phyloP scores from a whole-genome alignment of 2,113 vertebrate genomes.

The Zingel zingel region DNA sequence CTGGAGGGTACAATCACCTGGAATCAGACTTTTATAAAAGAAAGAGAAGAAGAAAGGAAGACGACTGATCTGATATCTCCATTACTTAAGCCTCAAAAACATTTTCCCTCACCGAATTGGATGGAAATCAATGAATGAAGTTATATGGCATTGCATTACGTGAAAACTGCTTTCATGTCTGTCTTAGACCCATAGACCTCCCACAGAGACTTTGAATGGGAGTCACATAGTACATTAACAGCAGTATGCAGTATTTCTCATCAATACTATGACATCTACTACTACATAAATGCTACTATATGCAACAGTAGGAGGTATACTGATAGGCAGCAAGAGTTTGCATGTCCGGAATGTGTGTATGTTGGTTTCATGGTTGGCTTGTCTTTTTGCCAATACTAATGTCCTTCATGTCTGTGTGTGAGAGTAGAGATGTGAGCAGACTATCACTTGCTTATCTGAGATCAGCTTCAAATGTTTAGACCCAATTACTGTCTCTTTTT shows the following conservation, averaged over 20 bases:
- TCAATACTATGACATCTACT: neutral
- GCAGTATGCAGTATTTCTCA: neutral
- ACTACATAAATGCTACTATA: neutral
- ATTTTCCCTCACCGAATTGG: neutral
- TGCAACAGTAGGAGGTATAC: neutral
- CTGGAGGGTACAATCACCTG: neutral
- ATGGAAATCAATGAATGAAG: neutral
- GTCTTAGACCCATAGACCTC: neutral
- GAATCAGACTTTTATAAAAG: neutral
- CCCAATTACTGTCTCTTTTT: neutral
- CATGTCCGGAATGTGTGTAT: neutral
- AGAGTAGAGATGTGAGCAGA: neutral
- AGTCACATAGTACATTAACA: neutral
- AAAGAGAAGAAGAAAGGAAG: neutral
- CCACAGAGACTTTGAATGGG: neutral
- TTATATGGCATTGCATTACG: neutral
- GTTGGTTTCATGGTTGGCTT: neutral
- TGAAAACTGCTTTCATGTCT: neutral
- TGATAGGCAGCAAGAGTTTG: neutral
- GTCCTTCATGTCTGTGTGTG: neutral
- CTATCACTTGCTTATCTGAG: neutral
- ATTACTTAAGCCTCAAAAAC: neutral
- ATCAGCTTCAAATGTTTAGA: slow-evolving; percentile 22
- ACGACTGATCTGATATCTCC: neutral
- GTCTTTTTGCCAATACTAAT: neutral